Evolutionary conservation across 2,888 invertebrate species (phyloP).

Genomic region (Pachymerium ferrugineum): DNA sequence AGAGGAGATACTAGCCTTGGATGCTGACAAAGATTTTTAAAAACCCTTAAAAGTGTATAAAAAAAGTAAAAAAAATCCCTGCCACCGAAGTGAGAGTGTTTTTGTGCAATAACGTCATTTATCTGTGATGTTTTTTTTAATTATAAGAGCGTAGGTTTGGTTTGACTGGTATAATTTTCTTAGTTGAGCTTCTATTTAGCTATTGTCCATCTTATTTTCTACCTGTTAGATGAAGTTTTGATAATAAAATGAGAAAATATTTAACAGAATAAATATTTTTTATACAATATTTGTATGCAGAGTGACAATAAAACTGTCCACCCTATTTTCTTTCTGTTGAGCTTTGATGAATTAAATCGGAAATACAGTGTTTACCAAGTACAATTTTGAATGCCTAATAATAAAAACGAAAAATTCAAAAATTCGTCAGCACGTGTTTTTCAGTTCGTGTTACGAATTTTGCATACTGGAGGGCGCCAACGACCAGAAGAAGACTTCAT

Average conservation of each 20-base stretch:
- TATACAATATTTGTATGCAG: conserved; percentile 4
- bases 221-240: background rate
- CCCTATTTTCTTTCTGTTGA: background rate
- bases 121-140: background rate
- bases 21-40: background rate
- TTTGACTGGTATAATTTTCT: background rate
- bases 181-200: background rate
- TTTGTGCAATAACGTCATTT: conserved; percentile 13
- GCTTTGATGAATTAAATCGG: background rate
- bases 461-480: too few species aligned
- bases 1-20: background rate
- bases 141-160: background rate
- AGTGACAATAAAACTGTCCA: conserved; percentile 3
- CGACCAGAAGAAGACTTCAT: too few species aligned
- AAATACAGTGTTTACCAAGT: too few species aligned
- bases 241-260: conserved; percentile 8
- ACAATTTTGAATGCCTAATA: too few species aligned
- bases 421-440: too few species aligned
- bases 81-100: background rate
- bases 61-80: background rate
- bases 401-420: too few species aligned
- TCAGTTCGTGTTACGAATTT: too few species aligned
- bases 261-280: conserved; percentile 6
- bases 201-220: background rate
- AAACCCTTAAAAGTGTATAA: background rate